Conservation (phyloP, 2,113 vertebrate species). For the Plectropomus leopardus region DNA sequence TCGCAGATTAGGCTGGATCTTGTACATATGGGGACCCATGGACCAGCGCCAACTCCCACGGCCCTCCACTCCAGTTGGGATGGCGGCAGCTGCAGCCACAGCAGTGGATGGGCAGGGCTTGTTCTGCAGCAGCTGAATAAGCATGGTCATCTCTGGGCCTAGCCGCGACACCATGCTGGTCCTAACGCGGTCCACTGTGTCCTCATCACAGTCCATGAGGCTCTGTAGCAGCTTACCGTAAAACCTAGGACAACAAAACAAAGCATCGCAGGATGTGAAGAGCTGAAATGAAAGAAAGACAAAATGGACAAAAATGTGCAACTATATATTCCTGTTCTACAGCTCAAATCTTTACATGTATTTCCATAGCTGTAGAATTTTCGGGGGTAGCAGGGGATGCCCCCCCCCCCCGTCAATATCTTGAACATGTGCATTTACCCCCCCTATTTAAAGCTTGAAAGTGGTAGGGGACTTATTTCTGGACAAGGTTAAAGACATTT, state of each 20-base stretch:
- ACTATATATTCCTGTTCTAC: neutral
- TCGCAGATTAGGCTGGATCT: slow-evolving; percentile 87
- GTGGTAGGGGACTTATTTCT: too few species aligned
- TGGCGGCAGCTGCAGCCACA: slow-evolving; percentile 82
- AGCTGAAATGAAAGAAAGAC: neutral
- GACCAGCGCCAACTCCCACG: slow-evolving; percentile 87
- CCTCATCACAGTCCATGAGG: slow-evolving; percentile 94
- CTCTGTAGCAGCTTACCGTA: slow-evolving; percentile 95
- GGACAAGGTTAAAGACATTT: too few species aligned
- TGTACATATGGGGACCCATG: slow-evolving; percentile 84
- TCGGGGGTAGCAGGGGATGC: too few species aligned
- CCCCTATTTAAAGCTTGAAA: too few species aligned
- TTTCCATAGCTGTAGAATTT: neutral
- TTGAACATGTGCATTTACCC: too few species aligned
- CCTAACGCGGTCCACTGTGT: slow-evolving; percentile 91
- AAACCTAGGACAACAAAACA: slow-evolving; percentile 85
- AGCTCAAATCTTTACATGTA: neutral
- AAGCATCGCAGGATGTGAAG: slow-evolving; percentile 19
- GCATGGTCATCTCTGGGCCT: slow-evolving; percentile 95
- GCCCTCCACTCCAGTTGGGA: slow-evolving; percentile 87
- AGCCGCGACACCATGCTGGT: slow-evolving; percentile 95
- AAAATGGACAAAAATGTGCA: slow-evolving; percentile 6
- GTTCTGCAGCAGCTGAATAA: slow-evolving; percentile 95
- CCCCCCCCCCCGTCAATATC: too few species aligned
- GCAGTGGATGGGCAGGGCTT: slow-evolving; percentile 91